These are phyloP conservation scores for Adelosebastes latens DNA, from an alignment of 2,797 vertebrate genomes.

Conservation along the genomic window DNA sequence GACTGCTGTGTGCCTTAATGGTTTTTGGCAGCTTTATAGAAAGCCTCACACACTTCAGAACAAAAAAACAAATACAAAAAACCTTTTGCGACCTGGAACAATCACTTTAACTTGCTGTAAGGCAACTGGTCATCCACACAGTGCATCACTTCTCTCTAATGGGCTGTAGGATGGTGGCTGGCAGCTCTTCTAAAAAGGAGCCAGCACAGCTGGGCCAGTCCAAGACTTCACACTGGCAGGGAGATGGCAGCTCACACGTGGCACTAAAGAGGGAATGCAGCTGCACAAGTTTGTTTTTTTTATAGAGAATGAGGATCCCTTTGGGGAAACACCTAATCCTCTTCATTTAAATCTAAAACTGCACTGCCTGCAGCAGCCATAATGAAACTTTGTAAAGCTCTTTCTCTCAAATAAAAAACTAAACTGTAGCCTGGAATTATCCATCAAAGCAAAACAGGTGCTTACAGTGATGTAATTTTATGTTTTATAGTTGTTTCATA, in stretches of 20 bases:
- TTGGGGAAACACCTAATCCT: slow-evolving; percentile 60
- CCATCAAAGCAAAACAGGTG: slow-evolving; percentile 56
- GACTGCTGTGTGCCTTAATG: slow-evolving; percentile 14
- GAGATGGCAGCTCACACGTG: slow-evolving; percentile 45
- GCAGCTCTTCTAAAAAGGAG: slow-evolving; percentile 24
- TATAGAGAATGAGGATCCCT: slow-evolving; percentile 35
- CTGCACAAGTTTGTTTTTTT: slow-evolving; percentile 25
- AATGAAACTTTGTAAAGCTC: slow-evolving; percentile 24
- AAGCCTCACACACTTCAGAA: slow-evolving; percentile 18
- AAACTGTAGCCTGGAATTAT: slow-evolving; percentile 18
- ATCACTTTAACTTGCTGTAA: slow-evolving; percentile 38
- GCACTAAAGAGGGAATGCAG: slow-evolving; percentile 42
- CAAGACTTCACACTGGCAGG: slow-evolving; percentile 26
- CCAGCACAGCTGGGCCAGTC: slow-evolving; percentile 6
- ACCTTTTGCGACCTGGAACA: slow-evolving; percentile 15
- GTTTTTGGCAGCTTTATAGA: slow-evolving; percentile 42
- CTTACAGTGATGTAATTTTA: slow-evolving; percentile 38
- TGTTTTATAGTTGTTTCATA: slow-evolving; percentile 32
- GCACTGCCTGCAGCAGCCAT: slow-evolving; percentile 45
- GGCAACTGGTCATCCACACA: slow-evolving; percentile 27
- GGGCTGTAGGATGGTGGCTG: slow-evolving; percentile 23
- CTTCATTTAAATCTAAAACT: slow-evolving; percentile 53
- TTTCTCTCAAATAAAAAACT: slow-evolving; percentile 32
- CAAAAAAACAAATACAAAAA: slow-evolving; percentile 11
- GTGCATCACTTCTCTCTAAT: slow-evolving; percentile 43